Percentiles rank a stretch among this genome's conserved stretches.
phyloP scores from a whole-genome alignment of 1,140 invertebrate genomes.

The Brachionus rubens region DNA sequence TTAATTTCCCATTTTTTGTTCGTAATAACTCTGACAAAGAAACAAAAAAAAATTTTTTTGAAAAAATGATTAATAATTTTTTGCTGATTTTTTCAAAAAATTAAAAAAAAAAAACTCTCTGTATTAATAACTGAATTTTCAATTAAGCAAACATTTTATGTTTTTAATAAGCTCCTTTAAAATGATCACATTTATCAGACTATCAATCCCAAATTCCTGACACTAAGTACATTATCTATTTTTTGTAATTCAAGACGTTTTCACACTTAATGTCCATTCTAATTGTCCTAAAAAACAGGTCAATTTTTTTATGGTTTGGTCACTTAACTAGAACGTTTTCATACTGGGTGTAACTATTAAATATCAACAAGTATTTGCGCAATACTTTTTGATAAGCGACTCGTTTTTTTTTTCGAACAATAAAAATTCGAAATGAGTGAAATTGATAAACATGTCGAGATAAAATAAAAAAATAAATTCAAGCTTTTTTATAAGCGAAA shows the following conservation, averaged over 20 bases:
- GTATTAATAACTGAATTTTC: background rate
- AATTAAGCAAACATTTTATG: constrained; percentile 34
- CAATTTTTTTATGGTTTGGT: background rate
- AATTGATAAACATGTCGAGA: constrained; percentile 2
- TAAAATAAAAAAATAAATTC: constrained; percentile 8
- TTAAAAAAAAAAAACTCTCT: background rate
- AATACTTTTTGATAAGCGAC: background rate
- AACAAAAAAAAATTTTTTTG: background rate
- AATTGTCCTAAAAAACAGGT: constrained; percentile 13
- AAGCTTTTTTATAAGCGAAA: constrained; percentile 11
- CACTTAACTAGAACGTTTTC: background rate
- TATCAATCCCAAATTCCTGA: background rate
- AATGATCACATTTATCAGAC: constrained; percentile 37
- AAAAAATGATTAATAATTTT: background rate
- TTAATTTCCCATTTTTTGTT: background rate
- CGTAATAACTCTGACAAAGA: background rate
- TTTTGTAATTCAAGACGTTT: background rate
- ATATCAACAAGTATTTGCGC: background rate
- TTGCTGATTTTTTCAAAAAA: background rate
- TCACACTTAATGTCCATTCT: constrained; percentile 33
- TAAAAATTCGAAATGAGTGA: constrained; percentile 9
- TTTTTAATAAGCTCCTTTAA: constrained; percentile 17
- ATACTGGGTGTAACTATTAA: background rate
- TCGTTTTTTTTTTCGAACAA: too few relatives aligned
- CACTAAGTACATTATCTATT: constrained; percentile 6